Base-by-base conservation (phyloP, 2,113 vertebrate species). In the Bujurquina vittata region DNA sequence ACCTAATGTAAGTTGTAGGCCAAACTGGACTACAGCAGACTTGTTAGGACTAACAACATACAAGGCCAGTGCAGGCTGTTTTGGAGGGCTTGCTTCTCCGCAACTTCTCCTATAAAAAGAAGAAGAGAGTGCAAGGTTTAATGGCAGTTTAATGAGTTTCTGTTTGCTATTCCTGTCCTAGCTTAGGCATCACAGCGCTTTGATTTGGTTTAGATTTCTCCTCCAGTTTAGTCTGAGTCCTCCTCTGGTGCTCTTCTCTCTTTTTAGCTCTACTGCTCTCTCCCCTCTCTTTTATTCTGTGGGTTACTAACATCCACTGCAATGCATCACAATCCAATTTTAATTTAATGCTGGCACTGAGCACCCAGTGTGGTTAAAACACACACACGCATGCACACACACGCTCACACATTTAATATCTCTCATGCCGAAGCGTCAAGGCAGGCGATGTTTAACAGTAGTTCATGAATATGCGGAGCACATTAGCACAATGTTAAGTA, bases 301-400 rank as follows among this genome's bases (percentile, higher is more conserved):
- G 81, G 84, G 88, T 88, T 93, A 79, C 80, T 88, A 87, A 89
- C 83, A 89, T 93, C 91, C 83, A 88, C 95, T 94, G 95, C 95
- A 95, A 92, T 95, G 95, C 94, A 94, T 94, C 94, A 91, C 90
- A 90, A 93, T 93, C 89, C 91, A 92, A 94, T 94, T 94, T 94
- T 94, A 91, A 95, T 95, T 95, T 94, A 90, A 81, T 75, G 54
- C 87, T 85, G 92, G 88, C 85, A 88, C 79, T 7, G 87, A 91
- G 85, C 75, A 23, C 86, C 85, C 84, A 49, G 87, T 82, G 86
- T 91, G 91, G 81, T 89, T 88, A 82, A 92, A 89, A 85, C 83
- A 60, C 85, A 89, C 69, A 33, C 80, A 22, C 61, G 11, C 35
- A 7, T 49, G 37, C 65, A 67, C 63, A 73, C 57, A 80, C 69